Evolutionary conservation across 2,888 invertebrate genomes (phyloP).

Genomic region (Calameuta idolon): DNA sequence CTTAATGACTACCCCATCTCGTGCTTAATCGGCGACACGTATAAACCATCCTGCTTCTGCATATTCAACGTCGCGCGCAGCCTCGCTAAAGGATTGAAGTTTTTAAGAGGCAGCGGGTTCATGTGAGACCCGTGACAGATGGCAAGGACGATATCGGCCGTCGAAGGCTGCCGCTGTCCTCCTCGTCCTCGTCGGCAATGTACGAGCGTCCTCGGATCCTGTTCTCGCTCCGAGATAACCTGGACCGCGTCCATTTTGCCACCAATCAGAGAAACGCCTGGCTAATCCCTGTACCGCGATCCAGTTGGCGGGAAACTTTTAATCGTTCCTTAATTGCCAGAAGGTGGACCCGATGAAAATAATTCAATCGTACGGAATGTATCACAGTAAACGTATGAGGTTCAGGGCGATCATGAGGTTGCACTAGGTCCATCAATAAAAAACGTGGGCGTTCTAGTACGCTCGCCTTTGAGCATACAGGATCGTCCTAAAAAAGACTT

Average conservation of each 20-base stretch:
- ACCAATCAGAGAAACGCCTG: slow-evolving; percentile 42
- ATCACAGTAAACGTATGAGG: neutral
- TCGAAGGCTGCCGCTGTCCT: slow-evolving; percentile 40
- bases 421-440: neutral
- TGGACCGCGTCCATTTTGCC: slow-evolving; percentile 45
- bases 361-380: neutral
- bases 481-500: neutral
- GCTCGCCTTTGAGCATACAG: neutral
- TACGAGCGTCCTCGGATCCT: slow-evolving; percentile 51
- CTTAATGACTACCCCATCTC: slow-evolving; percentile 66
- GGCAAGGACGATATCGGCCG: slow-evolving; percentile 52
- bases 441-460: neutral
- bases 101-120: slow-evolving; percentile 13
- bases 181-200: slow-evolving; percentile 23
- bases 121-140: slow-evolving; percentile 52
- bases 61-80: slow-evolving; percentile 56
- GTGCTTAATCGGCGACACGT: slow-evolving; percentile 65
- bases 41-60: slow-evolving; percentile 63
- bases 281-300: slow-evolving; percentile 23
- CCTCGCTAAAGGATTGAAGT: slow-evolving; percentile 25
- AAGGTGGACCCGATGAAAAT: neutral
- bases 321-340: neutral
- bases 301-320: slow-evolving; percentile 34
- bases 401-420: neutral
- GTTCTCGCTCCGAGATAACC: slow-evolving; percentile 58